A percentile compares a stretch with the other conserved stretches of the same genome.
These are phyloP conservation scores for Numenius phaeopus DNA, from an alignment of 2,797 vertebrate genomes.

Conservation along the genomic window DNA sequence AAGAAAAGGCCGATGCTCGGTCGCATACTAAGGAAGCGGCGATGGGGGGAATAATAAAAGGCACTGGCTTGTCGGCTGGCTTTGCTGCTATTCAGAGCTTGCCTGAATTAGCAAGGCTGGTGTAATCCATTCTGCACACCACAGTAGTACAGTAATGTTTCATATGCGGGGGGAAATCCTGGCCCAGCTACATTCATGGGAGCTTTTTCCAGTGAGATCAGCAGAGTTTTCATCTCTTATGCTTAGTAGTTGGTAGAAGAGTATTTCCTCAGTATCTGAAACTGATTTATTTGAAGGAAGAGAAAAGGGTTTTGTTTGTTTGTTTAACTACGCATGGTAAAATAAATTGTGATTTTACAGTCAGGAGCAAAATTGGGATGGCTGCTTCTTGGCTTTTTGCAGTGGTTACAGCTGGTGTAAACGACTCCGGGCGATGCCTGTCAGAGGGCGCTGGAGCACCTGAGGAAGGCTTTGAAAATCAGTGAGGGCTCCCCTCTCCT, in stretches of 20 bases:
- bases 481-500: neutral
- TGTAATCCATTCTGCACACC: neutral
- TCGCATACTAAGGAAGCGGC: constrained; percentile 24
- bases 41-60: neutral
- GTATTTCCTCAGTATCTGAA: neutral
- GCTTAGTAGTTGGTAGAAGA: neutral
- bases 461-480: neutral
- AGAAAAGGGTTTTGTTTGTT: neutral
- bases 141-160: neutral
- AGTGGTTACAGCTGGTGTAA: neutral
- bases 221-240: neutral
- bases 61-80: neutral
- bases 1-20: neutral
- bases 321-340: neutral
- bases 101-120: neutral
- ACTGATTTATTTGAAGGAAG: neutral
- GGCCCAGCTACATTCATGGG: rapidly evolving
- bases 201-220: neutral
- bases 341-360: neutral
- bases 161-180: neutral
- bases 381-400: neutral
- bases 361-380: neutral
- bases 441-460: neutral
- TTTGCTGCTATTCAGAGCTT: neutral
- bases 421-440: neutral